These are phyloP conservation scores for Bagarius yarrelli DNA, from an alignment of 2,113 vertebrate genomes.

Conservation along the genomic window DNA sequence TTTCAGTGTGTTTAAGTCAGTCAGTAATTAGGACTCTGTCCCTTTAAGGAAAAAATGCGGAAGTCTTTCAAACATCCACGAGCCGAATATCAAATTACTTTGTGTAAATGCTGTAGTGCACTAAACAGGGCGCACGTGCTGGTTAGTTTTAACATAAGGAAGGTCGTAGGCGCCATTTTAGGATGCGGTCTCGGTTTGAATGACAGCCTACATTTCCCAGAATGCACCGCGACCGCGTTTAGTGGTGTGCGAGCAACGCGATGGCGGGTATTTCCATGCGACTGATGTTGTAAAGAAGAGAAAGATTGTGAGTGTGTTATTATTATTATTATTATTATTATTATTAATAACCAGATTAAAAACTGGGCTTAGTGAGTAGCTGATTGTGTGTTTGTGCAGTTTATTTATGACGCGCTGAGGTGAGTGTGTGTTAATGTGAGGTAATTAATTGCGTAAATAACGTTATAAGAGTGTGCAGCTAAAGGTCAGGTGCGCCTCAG, in stretches of 20 bases:
- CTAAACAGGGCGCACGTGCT: not conserved
- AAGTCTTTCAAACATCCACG: not conserved
- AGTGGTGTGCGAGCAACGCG: slow-evolving; percentile 61
- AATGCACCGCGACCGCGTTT: slow-evolving; percentile 60
- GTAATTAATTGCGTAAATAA: not conserved
- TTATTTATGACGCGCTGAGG: not conserved
- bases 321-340: not conserved
- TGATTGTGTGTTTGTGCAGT: not conserved
- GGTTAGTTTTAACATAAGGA: not conserved
- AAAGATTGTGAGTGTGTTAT: not conserved
- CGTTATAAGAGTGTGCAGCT: not conserved
- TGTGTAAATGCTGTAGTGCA: not conserved
- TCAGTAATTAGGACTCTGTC: not conserved
- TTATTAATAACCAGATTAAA: not conserved
- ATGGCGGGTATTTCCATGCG: slow-evolving; percentile 70
- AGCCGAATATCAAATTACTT: not conserved
- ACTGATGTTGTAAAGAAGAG: slow-evolving; percentile 1
- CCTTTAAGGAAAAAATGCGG: not conserved
- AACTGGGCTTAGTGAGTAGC: not conserved
- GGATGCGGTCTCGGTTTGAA: not conserved
- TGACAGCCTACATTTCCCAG: slow-evolving; percentile 64
- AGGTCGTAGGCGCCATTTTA: not conserved
- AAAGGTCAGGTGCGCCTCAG: not conserved
- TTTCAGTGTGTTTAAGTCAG: too few species aligned
- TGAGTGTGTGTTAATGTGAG: not conserved